phyloP scores from a whole-genome alignment of 2,888 invertebrate species.

The Caenorhabditis uteleia region DNA sequence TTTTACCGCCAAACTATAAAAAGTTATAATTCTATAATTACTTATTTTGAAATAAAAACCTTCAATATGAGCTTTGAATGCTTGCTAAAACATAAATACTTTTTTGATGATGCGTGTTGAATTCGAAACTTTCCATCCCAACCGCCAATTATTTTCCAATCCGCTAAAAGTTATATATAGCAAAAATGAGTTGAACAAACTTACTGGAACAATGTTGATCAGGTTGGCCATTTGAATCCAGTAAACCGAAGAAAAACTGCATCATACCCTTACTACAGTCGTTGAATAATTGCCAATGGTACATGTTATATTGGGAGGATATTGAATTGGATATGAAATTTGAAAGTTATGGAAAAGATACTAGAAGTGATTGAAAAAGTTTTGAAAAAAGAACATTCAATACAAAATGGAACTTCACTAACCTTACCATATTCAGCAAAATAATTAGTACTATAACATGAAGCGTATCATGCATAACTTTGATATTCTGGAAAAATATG shows the following conservation, averaged over 20 bases:
- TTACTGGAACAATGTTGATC: conserved; percentile 40
- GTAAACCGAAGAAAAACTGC: conserved; percentile 33
- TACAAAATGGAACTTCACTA: too few relatives aligned
- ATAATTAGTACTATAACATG: too few relatives aligned
- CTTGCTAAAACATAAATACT: conserved; percentile 46
- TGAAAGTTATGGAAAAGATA: too few relatives aligned
- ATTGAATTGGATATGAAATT: too few relatives aligned
- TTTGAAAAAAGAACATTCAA: too few relatives aligned
- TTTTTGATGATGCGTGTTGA: conserved; percentile 40
- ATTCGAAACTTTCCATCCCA: conserved; percentile 36
- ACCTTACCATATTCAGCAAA: too few relatives aligned
- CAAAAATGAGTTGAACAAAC: conserved; percentile 5
- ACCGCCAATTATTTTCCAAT: conserved; percentile 34
- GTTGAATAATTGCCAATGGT: conserved; percentile 47
- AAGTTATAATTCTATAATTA: too few relatives aligned
- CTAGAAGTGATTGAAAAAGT: too few relatives aligned
- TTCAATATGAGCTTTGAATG: conserved; percentile 25
- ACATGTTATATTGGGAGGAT: too few relatives aligned
- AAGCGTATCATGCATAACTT: too few relatives aligned
- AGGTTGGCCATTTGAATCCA: conserved; percentile 35
- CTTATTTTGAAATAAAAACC: conserved; percentile 9
- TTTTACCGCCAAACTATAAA: conserved; percentile 35
- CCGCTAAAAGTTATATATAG: conserved; percentile 27
- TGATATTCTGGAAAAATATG: too few relatives aligned
- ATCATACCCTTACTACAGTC: conserved; percentile 43